Base-by-base conservation (phyloP, 2,113 vertebrate species). In the Urocitellus parryii region DNA sequence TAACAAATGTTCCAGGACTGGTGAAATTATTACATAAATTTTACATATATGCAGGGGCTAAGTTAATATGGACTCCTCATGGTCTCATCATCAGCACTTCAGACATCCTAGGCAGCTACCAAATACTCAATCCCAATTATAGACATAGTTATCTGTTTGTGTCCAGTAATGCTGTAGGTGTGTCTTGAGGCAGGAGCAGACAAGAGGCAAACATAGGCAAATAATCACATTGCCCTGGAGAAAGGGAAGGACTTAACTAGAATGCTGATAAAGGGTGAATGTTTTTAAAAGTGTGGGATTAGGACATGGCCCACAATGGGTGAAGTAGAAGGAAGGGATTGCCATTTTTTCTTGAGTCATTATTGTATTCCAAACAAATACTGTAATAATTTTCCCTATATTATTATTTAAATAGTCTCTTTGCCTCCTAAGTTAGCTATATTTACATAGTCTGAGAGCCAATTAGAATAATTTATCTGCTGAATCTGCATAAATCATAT, bases 391-490 rank as follows among this genome's bases (percentile, higher is more conserved):
- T 96, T 96, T 95, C 91, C 91, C 93, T 97, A 89, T 97, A 89
- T 97, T 92, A 88, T 97, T 95, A 95, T 83, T 79, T 88, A 48
- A 88, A 72, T 96, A 96, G 85, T 95, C 83, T 88, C 81, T 90
- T 95, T 98, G 92, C 91, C 82, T 96, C 63, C 90, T 95, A 96
- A 97, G 68, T 96, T 97, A 83, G 42, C 84, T 97, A 39, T 95
- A 95, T 97, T 97, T 96, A 97, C 90, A 34, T 98, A 90, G 92
- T 96, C 90, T 96, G 82, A 97, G 80, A 96, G 98, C 81, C 95
- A 98, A 98, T 98, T 98, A 98, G 94, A 97, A 97, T 96, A 97
- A 98, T 97, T 97, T 97, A 98, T 96, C 97, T 97, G 74, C 78
- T 97, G 97, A 96, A 97, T 97, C 97, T 98, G n/a, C 93, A 94